phyloP scores from a whole-genome alignment of 2,888 invertebrate genomes.

The Oasisia sp. region DNA sequence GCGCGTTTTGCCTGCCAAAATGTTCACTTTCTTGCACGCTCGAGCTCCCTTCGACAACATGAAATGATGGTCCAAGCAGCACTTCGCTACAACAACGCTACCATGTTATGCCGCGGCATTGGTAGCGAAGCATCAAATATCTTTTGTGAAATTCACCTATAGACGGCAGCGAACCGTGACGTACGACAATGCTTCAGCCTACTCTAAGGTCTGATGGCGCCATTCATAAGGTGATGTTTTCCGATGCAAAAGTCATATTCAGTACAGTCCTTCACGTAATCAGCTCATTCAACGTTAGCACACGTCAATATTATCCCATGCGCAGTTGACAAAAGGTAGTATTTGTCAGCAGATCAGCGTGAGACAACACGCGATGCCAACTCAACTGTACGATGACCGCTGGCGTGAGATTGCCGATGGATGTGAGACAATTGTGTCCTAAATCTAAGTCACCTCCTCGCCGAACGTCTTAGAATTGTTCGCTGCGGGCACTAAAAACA shows the following conservation, averaged over 20 bases:
- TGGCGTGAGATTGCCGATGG: not conserved
- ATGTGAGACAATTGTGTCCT: not conserved
- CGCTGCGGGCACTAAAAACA: slow-evolving; percentile 40
- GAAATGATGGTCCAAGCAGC: too few relatives aligned
- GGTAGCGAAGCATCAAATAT: not conserved
- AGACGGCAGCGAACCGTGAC: too few relatives aligned
- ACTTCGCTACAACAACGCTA: not conserved
- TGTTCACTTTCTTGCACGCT: not conserved
- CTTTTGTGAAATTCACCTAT: not conserved
- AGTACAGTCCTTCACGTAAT: not conserved
- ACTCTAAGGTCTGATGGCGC: too few relatives aligned
- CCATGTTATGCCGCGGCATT: not conserved
- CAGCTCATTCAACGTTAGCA: not conserved
- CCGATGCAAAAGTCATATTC: not conserved
- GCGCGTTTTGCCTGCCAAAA: not conserved
- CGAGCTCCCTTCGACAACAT: not conserved
- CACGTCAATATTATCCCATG: not conserved
- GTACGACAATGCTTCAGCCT: too few relatives aligned
- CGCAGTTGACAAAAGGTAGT: not conserved
- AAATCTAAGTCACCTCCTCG: not conserved
- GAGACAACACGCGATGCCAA: not conserved
- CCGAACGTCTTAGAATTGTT: slow-evolving; percentile 28
- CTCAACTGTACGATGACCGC: not conserved
- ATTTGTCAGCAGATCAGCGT: not conserved
- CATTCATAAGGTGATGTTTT: too few relatives aligned